A percentile compares a stretch with the other conserved stretches of the same genome.
Evolutionary conservation across 2,113 vertebrate species (phyloP).

Genomic region (Ceyx melanurus): DNA sequence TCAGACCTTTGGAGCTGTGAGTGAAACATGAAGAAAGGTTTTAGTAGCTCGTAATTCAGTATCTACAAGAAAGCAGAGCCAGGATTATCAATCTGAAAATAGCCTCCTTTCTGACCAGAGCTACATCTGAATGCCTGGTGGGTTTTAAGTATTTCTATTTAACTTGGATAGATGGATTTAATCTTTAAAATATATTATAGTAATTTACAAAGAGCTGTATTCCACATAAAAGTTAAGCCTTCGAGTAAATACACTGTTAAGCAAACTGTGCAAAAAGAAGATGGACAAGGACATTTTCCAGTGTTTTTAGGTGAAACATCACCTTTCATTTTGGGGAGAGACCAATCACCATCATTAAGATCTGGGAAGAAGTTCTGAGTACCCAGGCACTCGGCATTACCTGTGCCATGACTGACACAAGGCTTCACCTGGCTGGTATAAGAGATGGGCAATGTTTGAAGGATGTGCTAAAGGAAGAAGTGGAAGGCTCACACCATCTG

Average conservation of each 20-base stretch:
- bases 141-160: not conserved
- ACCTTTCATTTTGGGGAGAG: not conserved
- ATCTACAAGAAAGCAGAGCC: not conserved
- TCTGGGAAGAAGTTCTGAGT: not conserved
- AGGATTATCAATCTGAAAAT: not conserved
- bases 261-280: not conserved
- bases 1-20: not conserved
- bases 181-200: not conserved
- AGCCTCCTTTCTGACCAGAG: not conserved
- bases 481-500: not conserved
- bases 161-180: not conserved
- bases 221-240: not conserved
- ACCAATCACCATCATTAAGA: not conserved
- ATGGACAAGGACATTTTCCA: not conserved
- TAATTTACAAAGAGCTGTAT: not conserved
- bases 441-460: not conserved
- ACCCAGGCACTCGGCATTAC: fast-evolving
- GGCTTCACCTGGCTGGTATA: not conserved
- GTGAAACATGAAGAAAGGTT: not conserved
- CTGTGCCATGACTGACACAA: not conserved
- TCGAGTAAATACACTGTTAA: not conserved
- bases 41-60: not conserved
- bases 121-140: not conserved
- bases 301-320: not conserved
- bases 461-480: not conserved